A percentile compares a stretch with the other conserved stretches of the same genome.
Evolutionary conservation across 1,140 invertebrate species (phyloP).

Genomic region (Neelides sp.): DNA sequence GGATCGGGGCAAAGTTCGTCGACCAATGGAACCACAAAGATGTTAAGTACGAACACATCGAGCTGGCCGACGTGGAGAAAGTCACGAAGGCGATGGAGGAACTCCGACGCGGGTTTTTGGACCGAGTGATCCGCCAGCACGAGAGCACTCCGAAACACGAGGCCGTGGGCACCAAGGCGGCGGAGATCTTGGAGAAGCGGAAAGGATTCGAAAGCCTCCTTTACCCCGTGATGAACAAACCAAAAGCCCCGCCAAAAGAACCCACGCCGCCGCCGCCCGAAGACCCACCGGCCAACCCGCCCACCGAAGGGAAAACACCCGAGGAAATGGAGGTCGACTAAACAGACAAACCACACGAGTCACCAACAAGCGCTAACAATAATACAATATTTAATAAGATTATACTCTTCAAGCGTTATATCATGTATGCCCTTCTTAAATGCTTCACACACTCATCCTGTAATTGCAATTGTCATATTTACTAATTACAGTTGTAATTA

Average conservation of each 20-base stretch:
- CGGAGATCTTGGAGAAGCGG: conserved; percentile 18
- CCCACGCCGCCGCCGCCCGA: conserved; percentile 33
- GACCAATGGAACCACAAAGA: conserved; percentile 56
- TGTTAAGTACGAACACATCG: conserved; percentile 68
- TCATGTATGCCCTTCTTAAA: too few species aligned
- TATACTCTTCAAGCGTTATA: too few species aligned
- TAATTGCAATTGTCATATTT: too few species aligned
- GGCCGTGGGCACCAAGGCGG: neutral
- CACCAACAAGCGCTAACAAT: neutral
- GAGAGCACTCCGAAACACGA: conserved; percentile 44
- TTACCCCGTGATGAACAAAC: conserved; percentile 66
- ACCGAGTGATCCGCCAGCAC: conserved; percentile 61
- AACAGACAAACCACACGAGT: neutral
- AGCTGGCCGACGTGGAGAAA: conserved; percentile 64
- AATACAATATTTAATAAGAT: too few species aligned
- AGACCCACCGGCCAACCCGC: too few species aligned
- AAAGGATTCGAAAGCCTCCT: conserved; percentile 50
- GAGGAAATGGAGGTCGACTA: neutral
- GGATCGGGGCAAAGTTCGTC: conserved; percentile 59
- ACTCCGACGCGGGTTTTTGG: conserved; percentile 56
- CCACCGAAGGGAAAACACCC: neutral
- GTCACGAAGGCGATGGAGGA: conserved; percentile 42
- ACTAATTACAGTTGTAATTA: too few species aligned
- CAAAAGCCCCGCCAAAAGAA: conserved; percentile 48
- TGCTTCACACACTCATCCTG: too few species aligned